Conservation (phyloP, 2,888 invertebrate species). For the Boloria selene region DNA sequence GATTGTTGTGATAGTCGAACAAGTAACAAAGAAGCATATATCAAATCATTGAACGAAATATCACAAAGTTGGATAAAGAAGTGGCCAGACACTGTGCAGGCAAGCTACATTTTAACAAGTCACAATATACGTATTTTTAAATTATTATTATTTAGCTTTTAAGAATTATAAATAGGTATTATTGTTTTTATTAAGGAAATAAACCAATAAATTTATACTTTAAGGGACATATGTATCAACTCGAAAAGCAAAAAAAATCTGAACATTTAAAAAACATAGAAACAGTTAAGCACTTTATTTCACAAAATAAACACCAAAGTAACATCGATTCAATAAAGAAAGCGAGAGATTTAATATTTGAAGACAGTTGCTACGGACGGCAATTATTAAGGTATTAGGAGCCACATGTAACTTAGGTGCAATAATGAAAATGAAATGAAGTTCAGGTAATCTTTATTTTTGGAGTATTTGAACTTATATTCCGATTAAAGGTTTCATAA, state of each 20-base stretch:
- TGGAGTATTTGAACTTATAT: too few species aligned
- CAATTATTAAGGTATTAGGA: conserved; percentile 53
- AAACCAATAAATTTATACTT: background rate
- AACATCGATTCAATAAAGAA: conserved; percentile 46
- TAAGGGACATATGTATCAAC: conserved; percentile 49
- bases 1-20: conserved; percentile 29
- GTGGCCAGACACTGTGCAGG: conserved; percentile 61
- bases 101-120: conserved; percentile 35
- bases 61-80: conserved; percentile 57
- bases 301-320: conserved; percentile 38
- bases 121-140: too few species aligned
- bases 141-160: too few species aligned
- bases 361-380: conserved; percentile 56
- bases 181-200: background rate
- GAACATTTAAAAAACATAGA: conserved; percentile 35
- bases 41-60: conserved; percentile 51
- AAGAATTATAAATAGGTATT: too few species aligned
- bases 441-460: too few species aligned
- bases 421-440: background rate
- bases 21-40: conserved; percentile 43
- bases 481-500: too few species aligned
- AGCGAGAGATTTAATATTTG: conserved; percentile 57
- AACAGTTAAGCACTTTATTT: conserved; percentile 28
- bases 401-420: background rate
- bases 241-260: conserved; percentile 46